These are phyloP conservation scores for Drosophila peninsularis DNA, from an alignment of 2,888 invertebrate genomes.

Conservation along the genomic window DNA sequence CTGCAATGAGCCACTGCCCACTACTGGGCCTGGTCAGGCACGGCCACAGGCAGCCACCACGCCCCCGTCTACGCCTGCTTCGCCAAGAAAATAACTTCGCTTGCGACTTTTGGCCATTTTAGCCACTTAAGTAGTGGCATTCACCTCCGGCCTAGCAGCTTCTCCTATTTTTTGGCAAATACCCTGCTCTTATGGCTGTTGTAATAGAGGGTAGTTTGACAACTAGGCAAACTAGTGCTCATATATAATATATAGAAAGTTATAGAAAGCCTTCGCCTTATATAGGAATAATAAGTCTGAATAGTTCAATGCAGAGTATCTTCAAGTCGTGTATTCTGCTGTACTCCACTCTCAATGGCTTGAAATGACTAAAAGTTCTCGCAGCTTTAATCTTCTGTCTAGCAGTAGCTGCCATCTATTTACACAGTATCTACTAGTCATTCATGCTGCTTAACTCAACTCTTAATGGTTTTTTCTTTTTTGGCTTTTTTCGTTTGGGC, in stretches of 20 bases:
- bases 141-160: slow-evolving; percentile 63
- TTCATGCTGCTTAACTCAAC: not conserved
- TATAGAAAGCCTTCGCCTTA: too few relatives aligned
- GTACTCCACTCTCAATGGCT: too few relatives aligned
- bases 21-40: slow-evolving; percentile 29
- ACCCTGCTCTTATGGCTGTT: slow-evolving; percentile 15
- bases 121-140: slow-evolving; percentile 74
- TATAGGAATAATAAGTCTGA: not conserved
- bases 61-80: not conserved
- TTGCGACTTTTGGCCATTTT: slow-evolving; percentile 61
- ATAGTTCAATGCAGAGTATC: not conserved
- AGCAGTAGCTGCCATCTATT: not conserved
- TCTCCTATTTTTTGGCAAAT: slow-evolving; percentile 28
- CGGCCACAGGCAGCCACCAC: not conserved
- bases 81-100: slow-evolving; percentile 10
- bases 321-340: not conserved
- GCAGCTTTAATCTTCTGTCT: too few relatives aligned
- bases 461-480: not conserved
- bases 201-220: not conserved
- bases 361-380: too few relatives aligned
- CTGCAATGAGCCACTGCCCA: not conserved
- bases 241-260: too few relatives aligned
- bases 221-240: too few relatives aligned
- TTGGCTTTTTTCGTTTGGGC: not conserved
- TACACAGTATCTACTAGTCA: slow-evolving; percentile 14